Evolutionary conservation across 2,797 vertebrate species (phyloP).

Genomic region (Selene dorsalis): DNA sequence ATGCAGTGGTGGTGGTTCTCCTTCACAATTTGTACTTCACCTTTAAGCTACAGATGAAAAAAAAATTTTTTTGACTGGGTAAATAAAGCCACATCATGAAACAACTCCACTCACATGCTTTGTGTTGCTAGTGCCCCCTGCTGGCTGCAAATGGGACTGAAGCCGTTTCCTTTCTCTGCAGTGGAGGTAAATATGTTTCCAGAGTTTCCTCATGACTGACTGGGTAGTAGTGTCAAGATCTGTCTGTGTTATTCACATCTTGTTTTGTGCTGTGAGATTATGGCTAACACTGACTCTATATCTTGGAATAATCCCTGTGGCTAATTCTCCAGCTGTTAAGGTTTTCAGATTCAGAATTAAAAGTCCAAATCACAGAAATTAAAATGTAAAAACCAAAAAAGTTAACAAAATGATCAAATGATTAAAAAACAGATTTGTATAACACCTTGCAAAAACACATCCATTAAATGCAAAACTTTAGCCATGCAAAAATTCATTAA

Average conservation of each 20-base stretch:
- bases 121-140: slow-evolving; percentile 71
- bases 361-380: too few species aligned
- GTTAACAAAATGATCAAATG: too few species aligned
- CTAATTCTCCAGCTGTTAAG: background rate
- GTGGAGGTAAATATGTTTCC: background rate
- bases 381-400: too few species aligned
- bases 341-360: background rate
- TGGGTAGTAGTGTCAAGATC: background rate
- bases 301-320: background rate
- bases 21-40: background rate
- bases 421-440: too few species aligned
- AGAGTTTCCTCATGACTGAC: background rate
- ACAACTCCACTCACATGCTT: slow-evolving; percentile 5
- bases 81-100: slow-evolving; percentile 37
- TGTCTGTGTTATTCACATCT: background rate
- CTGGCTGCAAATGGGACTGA: slow-evolving; percentile 62
- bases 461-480: background rate
- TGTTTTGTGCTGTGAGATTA: background rate
- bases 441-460: background rate
- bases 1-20: background rate
- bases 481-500: background rate
- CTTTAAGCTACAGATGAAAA: background rate
- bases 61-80: background rate
- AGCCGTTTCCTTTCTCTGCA: background rate
- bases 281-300: background rate